Percentiles rank a stretch among this genome's conserved stretches.
Evolutionary conservation across 2,888 invertebrate species (phyloP).

Genomic region (Drosophila algonquin): DNA sequence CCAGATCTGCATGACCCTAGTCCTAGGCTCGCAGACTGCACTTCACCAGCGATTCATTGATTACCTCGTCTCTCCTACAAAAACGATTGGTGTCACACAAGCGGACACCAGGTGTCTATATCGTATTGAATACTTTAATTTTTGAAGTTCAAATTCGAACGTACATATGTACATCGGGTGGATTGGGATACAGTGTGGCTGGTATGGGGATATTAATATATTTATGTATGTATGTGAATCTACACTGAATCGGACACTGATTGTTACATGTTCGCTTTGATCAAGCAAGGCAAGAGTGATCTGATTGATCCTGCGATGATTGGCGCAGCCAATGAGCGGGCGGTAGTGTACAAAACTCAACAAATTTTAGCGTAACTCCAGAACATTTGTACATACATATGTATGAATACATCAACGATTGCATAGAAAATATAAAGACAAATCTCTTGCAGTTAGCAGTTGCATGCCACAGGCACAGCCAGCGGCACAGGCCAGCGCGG

Average conservation of each 20-base stretch:
- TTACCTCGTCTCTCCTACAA: too few relatives aligned
- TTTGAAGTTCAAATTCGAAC: not conserved
- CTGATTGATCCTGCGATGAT: not conserved
- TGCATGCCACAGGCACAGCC: not conserved
- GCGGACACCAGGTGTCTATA: not conserved
- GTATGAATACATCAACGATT: conserved; percentile 35
- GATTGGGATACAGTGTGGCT: not conserved
- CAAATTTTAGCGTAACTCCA: conserved; percentile 20
- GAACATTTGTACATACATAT: not conserved
- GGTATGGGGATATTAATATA: not conserved
- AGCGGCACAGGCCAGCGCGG: not conserved
- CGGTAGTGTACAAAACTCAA: conserved; percentile 10
- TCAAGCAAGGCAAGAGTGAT: not conserved
- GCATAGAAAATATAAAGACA: conserved; percentile 31
- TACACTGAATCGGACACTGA: not conserved
- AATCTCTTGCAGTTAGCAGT: conserved; percentile 23
- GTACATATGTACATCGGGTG: not conserved
- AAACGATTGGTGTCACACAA: too few relatives aligned
- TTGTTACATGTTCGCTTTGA: not conserved
- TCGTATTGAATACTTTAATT: not conserved
- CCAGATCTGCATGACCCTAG: too few relatives aligned
- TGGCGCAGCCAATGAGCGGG: not conserved
- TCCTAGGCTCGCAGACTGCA: too few relatives aligned
- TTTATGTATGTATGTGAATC: not conserved
- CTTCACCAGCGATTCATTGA: too few relatives aligned